Evolutionary conservation across 92 coral and sea anemone genomes (phyloP).

Genomic region (Porites lobata): DNA sequence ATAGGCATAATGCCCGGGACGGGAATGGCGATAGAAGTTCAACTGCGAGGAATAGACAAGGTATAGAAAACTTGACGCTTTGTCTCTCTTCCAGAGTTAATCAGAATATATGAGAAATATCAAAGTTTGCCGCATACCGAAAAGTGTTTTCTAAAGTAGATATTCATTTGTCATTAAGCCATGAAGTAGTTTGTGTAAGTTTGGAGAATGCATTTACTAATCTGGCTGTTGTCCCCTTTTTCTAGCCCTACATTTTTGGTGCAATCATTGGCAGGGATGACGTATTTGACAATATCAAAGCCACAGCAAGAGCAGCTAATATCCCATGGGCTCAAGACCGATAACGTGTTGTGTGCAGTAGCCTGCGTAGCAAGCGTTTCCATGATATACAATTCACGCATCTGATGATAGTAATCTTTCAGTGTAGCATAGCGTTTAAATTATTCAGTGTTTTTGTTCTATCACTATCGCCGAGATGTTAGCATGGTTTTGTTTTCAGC

Average conservation of each 20-base stretch:
- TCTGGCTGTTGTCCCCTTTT: neutral
- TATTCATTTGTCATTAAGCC: neutral
- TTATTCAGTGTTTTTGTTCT: no score
- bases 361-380: no score
- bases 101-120: neutral
- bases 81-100: neutral
- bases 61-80: conserved; percentile 35
- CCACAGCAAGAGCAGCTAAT: conserved; percentile 76
- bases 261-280: conserved; percentile 94
- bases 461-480: no score
- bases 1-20: conserved; percentile 88
- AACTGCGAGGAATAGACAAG: conserved; percentile 75
- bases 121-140: neutral
- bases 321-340: conserved; percentile 78
- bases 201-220: no score
- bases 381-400: no score
- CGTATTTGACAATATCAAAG: conserved; percentile 74
- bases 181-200: neutral
- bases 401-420: no score
- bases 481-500: no score
- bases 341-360: neutral
- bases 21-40: conserved; percentile 94
- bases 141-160: neutral
- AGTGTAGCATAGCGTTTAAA: no score
- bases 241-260: conserved; percentile 93